phyloP scores from a whole-genome alignment of 2,797 vertebrate species.

The Phrynocephalus guinanensis region DNA sequence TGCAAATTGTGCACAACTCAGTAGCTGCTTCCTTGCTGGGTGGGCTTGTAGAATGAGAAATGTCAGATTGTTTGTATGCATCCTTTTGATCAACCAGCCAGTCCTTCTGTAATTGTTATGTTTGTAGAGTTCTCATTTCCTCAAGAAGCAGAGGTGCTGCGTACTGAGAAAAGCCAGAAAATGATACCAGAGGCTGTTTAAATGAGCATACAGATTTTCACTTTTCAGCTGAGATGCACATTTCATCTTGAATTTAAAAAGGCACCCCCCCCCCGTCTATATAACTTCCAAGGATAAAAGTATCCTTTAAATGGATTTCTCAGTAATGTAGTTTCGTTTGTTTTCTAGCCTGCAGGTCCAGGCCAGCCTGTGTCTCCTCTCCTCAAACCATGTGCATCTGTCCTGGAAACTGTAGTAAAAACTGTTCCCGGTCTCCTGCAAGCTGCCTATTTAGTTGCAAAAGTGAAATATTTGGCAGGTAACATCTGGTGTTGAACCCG shows the following conservation, averaged over 20 bases:
- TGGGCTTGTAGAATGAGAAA: too few relatives aligned
- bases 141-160: not conserved
- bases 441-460: constrained; percentile 89
- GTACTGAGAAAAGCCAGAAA: not conserved
- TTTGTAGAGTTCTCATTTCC: not conserved
- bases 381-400: constrained; percentile 87
- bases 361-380: constrained; percentile 86
- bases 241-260: not conserved
- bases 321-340: constrained; percentile 19
- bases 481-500: constrained; percentile 42
- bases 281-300: not conserved
- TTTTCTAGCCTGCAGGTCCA: constrained; percentile 82
- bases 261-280: not conserved
- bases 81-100: too few relatives aligned
- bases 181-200: not conserved
- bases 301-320: constrained; percentile 3
- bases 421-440: constrained; percentile 90
- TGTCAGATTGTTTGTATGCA: too few relatives aligned
- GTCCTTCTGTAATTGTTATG: too few relatives aligned
- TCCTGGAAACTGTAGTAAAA: constrained; percentile 92
- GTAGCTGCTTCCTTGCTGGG: too few relatives aligned
- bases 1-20: too few relatives aligned
- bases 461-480: constrained; percentile 95
- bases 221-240: not conserved
- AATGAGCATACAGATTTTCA: not conserved